Evolutionary conservation across 1,140 invertebrate genomes (phyloP).

Genomic region (Himalopsyche phryganea): DNA sequence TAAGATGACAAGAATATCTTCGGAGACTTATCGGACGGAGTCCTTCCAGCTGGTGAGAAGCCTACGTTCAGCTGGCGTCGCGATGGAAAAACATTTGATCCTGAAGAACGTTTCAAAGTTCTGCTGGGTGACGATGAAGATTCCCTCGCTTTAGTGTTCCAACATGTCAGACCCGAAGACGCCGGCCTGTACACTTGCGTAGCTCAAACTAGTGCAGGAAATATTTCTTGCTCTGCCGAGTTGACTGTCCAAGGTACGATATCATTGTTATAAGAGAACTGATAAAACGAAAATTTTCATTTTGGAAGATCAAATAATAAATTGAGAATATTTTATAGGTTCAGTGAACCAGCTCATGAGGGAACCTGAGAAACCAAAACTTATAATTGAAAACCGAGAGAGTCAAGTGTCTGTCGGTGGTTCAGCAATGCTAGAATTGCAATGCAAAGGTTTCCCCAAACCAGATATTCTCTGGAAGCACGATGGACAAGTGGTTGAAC

Average conservation of each 20-base stretch:
- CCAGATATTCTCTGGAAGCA: slow-evolving; percentile 88
- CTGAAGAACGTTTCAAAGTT: slow-evolving; percentile 91
- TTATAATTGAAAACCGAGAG: slow-evolving; percentile 70
- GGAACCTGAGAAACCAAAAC: slow-evolving; percentile 75
- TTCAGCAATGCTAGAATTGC: slow-evolving; percentile 92
- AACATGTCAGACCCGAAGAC: slow-evolving; percentile 90
- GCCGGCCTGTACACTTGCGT: slow-evolving; percentile 93
- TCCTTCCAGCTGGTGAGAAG: slow-evolving; percentile 70
- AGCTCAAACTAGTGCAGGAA: slow-evolving; percentile 85
- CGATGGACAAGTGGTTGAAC: slow-evolving; percentile 76
- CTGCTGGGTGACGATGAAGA: slow-evolving; percentile 90
- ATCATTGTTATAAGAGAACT: no score
- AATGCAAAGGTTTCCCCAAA: slow-evolving; percentile 91
- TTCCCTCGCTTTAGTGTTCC: slow-evolving; percentile 86
- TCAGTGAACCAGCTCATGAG: slow-evolving; percentile 75
- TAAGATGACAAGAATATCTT: slow-evolving; percentile 79
- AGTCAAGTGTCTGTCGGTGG: slow-evolving; percentile 76
- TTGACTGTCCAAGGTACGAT: slow-evolving; percentile 78
- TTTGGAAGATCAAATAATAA: not conserved
- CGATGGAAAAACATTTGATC: slow-evolving; percentile 85
- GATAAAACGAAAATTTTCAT: no score
- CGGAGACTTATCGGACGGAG: slow-evolving; percentile 63
- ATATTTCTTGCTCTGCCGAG: slow-evolving; percentile 91
- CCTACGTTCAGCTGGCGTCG: slow-evolving; percentile 86
- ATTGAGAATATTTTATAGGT: slow-evolving; percentile 46